These are phyloP conservation scores for Drosophila subpulchrella DNA, from an alignment of 1,140 invertebrate genomes.

Conservation along the genomic window DNA sequence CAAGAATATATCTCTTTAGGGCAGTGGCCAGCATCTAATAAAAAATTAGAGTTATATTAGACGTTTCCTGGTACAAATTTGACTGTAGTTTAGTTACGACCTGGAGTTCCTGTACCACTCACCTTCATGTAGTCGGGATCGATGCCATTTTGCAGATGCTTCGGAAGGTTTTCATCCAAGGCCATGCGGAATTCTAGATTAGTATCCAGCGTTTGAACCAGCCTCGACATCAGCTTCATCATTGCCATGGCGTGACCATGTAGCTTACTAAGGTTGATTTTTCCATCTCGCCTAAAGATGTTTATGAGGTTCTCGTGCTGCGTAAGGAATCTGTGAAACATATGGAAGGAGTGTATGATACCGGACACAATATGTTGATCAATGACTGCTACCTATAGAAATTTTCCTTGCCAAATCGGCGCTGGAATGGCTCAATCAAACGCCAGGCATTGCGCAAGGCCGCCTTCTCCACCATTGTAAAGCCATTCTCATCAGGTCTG, in stretches of 20 bases:
- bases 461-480: conserved; percentile 32
- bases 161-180: conserved; percentile 33
- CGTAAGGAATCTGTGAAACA: conserved; percentile 25
- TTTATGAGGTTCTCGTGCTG: conserved; percentile 26
- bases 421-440: conserved; percentile 43
- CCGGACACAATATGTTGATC: neutral
- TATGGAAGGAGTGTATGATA: too few species aligned
- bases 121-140: conserved; percentile 25
- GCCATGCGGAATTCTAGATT: conserved; percentile 38
- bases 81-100: too few species aligned
- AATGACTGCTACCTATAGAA: conserved; percentile 27
- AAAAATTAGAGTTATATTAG: neutral
- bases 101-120: too few species aligned
- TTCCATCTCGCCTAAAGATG: conserved; percentile 18
- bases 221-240: conserved; percentile 34
- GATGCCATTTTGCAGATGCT: conserved; percentile 38
- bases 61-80: too few species aligned
- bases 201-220: conserved; percentile 22
- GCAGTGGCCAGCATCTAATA: conserved; percentile 24
- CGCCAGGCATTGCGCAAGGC: conserved; percentile 49
- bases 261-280: conserved; percentile 23
- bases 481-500: conserved; percentile 34
- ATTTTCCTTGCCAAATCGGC: conserved; percentile 43
- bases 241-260: conserved; percentile 34
- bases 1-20: conserved; percentile 31